A percentile compares a stretch with the other conserved stretches of the same genome.
Conservation (phyloP, 2,888 invertebrate species). For the Eupeodes luniger region DNA sequence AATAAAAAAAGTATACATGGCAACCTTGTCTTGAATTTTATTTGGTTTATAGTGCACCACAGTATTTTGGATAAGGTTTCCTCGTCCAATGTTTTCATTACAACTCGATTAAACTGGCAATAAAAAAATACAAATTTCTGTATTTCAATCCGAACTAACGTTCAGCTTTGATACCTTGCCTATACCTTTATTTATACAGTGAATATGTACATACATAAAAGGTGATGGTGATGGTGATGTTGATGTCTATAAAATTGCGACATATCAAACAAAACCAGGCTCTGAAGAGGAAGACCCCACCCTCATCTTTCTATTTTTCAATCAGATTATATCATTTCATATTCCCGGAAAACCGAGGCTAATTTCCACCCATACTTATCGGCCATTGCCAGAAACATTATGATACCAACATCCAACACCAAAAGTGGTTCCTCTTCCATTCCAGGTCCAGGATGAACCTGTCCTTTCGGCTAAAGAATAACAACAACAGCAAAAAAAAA, state of each 20-base stretch:
- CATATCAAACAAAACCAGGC: conserved; percentile 18
- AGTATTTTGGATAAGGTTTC: not conserved
- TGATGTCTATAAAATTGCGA: conserved; percentile 52
- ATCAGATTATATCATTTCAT: conserved; percentile 37
- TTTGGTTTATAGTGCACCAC: conserved; percentile 19
- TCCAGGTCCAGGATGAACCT: conserved; percentile 50
- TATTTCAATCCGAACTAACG: not conserved
- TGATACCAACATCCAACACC: conserved; percentile 42
- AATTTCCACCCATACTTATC: conserved; percentile 69
- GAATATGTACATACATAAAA: not conserved
- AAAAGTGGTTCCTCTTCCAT: conserved; percentile 17
- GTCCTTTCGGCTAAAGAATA: conserved; percentile 39
- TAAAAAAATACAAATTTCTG: conserved; percentile 43
- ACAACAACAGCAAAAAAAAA: not conserved
- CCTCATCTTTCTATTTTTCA: conserved; percentile 49
- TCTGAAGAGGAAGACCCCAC: conserved; percentile 37
- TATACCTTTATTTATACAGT: too few relatives aligned
- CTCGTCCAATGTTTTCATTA: conserved; percentile 44
- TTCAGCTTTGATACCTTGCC: not conserved
- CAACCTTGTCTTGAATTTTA: conserved; percentile 17
- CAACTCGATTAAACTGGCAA: conserved; percentile 17
- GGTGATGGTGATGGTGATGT: conserved; percentile 13
- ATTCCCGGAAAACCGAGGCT: conserved; percentile 46
- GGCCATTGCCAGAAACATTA: conserved; percentile 56
- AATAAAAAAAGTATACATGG: conserved; percentile 6